Evolutionary conservation across 2,888 invertebrate genomes (phyloP).

Genomic region (Philereme vetulata): DNA sequence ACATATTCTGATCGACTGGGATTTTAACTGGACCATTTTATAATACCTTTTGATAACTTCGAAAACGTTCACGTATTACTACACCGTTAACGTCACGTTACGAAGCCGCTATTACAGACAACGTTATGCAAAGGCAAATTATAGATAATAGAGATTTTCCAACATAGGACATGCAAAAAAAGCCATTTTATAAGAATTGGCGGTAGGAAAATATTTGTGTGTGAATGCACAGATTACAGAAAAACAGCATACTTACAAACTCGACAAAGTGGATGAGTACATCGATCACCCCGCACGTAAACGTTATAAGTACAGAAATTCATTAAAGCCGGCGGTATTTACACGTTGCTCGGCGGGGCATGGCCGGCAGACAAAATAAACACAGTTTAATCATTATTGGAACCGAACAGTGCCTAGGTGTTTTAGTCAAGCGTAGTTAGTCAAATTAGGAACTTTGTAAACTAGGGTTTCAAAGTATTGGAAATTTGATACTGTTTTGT

Average conservation of each 20-base stretch:
- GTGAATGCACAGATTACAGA: conserved; percentile 1
- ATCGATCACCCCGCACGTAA: conserved; percentile 29
- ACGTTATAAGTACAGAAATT: conserved; percentile 40
- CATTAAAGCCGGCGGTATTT: conserved; percentile 44
- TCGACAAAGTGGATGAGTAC: conserved; percentile 8
- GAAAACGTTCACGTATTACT: too few relatives aligned
- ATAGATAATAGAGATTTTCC: too few relatives aligned
- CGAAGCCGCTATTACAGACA: too few relatives aligned
- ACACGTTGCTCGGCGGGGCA: conserved; percentile 34
- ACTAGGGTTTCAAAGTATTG: conserved; percentile 16
- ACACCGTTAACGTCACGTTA: too few relatives aligned
- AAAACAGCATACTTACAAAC: conserved; percentile 7
- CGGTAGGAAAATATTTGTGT: background rate
- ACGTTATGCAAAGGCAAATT: too few relatives aligned
- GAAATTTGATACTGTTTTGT: conserved; percentile 6
- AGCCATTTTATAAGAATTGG: too few relatives aligned
- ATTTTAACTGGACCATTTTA: too few relatives aligned
- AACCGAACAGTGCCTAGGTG: conserved; percentile 37
- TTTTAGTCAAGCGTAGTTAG: conserved; percentile 25
- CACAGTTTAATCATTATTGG: conserved; percentile 63
- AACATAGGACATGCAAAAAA: too few relatives aligned
- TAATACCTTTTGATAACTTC: too few relatives aligned
- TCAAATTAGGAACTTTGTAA: conserved; percentile 26
- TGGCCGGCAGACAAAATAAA: conserved; percentile 53
- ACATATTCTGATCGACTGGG: too few relatives aligned